Conservation (phyloP, 1,140 invertebrate species). For the Popillia japonica region DNA sequence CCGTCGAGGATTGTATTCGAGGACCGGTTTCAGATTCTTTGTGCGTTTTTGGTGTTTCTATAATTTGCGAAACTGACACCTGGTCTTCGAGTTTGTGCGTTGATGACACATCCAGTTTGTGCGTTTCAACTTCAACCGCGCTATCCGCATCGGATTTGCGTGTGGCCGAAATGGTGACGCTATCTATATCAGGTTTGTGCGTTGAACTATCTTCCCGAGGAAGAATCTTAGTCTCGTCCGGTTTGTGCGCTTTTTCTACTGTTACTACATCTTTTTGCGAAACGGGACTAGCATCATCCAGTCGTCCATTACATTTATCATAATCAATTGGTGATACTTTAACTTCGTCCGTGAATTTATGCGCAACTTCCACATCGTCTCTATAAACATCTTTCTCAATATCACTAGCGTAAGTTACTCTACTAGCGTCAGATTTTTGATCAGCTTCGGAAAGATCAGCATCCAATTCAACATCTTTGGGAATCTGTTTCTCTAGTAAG, state of each 20-base stretch:
- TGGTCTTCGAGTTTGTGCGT: conserved; percentile 49
- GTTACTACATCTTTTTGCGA: neutral
- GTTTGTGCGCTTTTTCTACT: conserved; percentile 35
- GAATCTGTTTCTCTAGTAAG: conserved; percentile 7
- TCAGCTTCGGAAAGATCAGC: conserved; percentile 11
- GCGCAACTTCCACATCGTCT: neutral
- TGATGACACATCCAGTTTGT: conserved; percentile 37
- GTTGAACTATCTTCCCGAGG: conserved; percentile 44
- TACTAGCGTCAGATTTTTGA: conserved; percentile 38
- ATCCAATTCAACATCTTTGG: neutral
- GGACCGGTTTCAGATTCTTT: conserved; percentile 38
- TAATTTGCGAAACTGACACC: neutral
- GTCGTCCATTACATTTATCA: conserved; percentile 34
- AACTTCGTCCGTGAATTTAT: conserved; percentile 11
- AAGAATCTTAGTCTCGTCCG: conserved; percentile 24
- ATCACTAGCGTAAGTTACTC: conserved; percentile 36
- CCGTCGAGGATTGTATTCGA: conserved; percentile 45
- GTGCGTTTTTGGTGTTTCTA: conserved; percentile 38
- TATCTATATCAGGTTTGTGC: conserved; percentile 36
- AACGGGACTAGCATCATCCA: conserved; percentile 15
- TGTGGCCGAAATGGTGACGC: neutral
- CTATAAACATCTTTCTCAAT: conserved; percentile 35
- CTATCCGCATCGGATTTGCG: neutral
- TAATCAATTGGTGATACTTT: neutral
- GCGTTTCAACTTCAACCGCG: conserved; percentile 14